Evolutionary conservation across 1,140 invertebrate genomes (phyloP), one percentile per base, ranked within the genome.

Genomic region (Drosophila ananassae): DNA sequence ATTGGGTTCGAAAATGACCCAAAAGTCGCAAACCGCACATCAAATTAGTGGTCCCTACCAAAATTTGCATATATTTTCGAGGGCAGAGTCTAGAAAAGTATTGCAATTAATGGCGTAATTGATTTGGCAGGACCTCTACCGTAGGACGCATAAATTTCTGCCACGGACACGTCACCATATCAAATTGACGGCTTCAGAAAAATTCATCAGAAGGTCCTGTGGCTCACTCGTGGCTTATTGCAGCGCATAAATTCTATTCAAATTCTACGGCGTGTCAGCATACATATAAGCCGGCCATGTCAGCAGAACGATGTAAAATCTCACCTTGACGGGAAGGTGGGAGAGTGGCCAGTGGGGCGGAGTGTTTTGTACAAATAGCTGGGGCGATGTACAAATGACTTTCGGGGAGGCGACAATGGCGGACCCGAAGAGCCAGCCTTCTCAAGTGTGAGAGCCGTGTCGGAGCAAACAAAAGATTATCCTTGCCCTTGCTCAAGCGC

Each of bases 381-480:
- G 47, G 68, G 41, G 73, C 55, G 73, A 60, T 74, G 50, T 54
- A 62, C 60, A 79, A 77, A 75, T 78, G 59, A 72, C 72, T 77
- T 56, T 17, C 54, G 44, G 21, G 37, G 21, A 51, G 56, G 10
- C 32, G 46, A 34, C 61, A 55, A n/a, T 28, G 61, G 24, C 10
- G 30, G 10, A 37, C 47, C 34, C 25, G 34, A 28, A n/a, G 17
- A 50, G 73, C 66, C 47, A 72, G 61, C 50, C 59, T 69, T 62
- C 53, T 75, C 63, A 78, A 80, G 77, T 76, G 77, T 73, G 68
- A 64, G 68, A 69, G 59, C 58, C 44, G 30, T 64, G 73, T 74
- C 72, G 66, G 56, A 46, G 60, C 79, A 83, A 89, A 89, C 79
- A 89, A 89, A 79, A 89, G 83, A 89, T 87, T 87, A 87, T 87